Evolutionary conservation across 2,797 vertebrate species (phyloP).

Genomic region (Bufotes viridis): DNA sequence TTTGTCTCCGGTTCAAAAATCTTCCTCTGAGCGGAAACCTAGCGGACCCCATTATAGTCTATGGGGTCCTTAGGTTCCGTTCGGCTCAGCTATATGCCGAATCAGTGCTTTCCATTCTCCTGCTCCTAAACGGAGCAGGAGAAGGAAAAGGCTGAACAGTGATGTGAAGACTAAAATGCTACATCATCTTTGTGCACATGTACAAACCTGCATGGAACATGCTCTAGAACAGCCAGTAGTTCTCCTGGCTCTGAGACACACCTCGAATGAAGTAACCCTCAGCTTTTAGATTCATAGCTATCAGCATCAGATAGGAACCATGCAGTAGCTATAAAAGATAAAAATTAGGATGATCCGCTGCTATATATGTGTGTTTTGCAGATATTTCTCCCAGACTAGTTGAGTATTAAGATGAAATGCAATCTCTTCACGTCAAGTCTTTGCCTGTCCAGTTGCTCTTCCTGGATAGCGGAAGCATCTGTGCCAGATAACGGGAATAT

Average conservation of each 20-base stretch:
- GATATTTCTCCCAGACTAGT: constrained; percentile 20
- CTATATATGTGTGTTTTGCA: constrained; percentile 26
- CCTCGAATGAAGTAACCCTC: no score
- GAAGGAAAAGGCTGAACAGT: no score
- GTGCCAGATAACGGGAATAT: constrained; percentile 51
- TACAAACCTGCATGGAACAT: no score
- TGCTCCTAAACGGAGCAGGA: no score
- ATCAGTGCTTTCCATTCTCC: no score
- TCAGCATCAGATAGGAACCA: neutral
- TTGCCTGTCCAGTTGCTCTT: constrained; percentile 52
- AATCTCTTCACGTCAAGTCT: constrained; percentile 35
- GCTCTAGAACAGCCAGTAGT: neutral
- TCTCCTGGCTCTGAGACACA: neutral
- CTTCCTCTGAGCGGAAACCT: no score
- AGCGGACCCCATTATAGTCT: no score
- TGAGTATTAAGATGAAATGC: constrained; percentile 36
- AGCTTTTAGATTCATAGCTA: neutral
- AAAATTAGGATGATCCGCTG: neutral
- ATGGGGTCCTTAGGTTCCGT: no score
- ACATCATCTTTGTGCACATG: no score
- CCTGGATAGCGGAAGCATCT: constrained; percentile 50
- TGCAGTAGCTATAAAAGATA: neutral
- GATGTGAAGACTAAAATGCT: no score
- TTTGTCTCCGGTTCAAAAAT: no score
- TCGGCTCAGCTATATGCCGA: no score